These are phyloP conservation scores for Euphydryas editha DNA, from an alignment of 2,888 invertebrate genomes.

Conservation along the genomic window DNA sequence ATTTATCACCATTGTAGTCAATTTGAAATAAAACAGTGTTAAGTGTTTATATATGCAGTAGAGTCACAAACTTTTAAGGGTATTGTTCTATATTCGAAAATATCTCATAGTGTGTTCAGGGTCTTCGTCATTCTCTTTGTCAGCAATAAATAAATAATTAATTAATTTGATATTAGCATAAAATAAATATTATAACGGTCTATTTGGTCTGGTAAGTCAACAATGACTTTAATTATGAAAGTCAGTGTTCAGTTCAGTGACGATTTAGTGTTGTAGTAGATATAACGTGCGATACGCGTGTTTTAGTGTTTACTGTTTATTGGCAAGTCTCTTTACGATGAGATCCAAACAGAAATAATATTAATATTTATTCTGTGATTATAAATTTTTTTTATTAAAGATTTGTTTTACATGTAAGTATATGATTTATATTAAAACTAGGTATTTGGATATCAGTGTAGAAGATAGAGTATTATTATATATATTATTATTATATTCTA, in stretches of 20 bases:
- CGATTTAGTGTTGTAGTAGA: slow-evolving; percentile 44
- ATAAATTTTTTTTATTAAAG: not conserved
- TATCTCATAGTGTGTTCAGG: not conserved
- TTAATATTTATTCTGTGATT: slow-evolving; percentile 22
- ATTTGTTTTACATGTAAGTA: slow-evolving; percentile 1
- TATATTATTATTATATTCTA: no score
- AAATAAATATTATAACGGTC: slow-evolving; percentile 31
- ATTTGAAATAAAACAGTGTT: not conserved
- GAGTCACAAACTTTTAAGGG: slow-evolving; percentile 19
- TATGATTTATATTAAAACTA: slow-evolving; percentile 3
- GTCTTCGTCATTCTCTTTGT: slow-evolving; percentile 18
- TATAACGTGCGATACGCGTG: slow-evolving; percentile 53
- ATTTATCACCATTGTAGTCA: not conserved
- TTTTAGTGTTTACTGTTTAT: slow-evolving; percentile 65
- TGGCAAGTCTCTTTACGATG: slow-evolving; percentile 53
- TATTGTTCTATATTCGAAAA: slow-evolving; percentile 21
- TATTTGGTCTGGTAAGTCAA: slow-evolving; percentile 40
- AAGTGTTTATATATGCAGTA: slow-evolving; percentile 22
- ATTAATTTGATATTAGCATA: slow-evolving; percentile 30
- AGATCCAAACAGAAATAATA: slow-evolving; percentile 23
- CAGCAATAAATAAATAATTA: slow-evolving; percentile 35
- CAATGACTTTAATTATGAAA: slow-evolving; percentile 41
- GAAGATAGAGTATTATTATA: no score
- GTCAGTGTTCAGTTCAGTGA: slow-evolving; percentile 42
- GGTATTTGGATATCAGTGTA: no score